A percentile compares a stretch with the other conserved stretches of the same genome.
phyloP scores from a whole-genome alignment of 2,888 invertebrate species.

The Lampropteryx suffumata region DNA sequence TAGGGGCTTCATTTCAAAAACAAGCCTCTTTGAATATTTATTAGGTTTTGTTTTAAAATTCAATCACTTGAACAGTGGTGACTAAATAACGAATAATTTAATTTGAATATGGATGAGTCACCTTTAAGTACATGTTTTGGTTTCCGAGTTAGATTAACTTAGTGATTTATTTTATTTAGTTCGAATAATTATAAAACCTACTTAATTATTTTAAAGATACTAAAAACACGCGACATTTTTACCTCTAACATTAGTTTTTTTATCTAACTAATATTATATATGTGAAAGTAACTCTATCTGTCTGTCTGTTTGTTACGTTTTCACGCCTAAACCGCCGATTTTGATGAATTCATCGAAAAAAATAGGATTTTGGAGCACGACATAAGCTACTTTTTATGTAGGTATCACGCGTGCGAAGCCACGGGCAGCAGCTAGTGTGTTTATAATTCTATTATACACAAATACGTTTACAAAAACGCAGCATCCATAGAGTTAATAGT shows the following conservation, averaged over 20 bases:
- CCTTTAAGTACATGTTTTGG: slow-evolving; percentile 18
- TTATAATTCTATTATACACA: neutral
- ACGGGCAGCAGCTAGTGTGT: too few species aligned
- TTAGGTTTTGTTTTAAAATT: slow-evolving; percentile 36
- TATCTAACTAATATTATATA: too few species aligned
- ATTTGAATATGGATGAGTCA: slow-evolving; percentile 34
- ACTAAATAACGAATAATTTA: slow-evolving; percentile 30
- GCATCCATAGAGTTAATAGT: slow-evolving; percentile 72
- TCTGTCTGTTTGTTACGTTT: too few species aligned
- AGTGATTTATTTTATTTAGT: slow-evolving; percentile 17
- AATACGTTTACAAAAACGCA: slow-evolving; percentile 42
- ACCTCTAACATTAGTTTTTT: too few species aligned
- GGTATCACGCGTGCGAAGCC: too few species aligned
- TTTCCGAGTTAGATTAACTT: slow-evolving; percentile 22
- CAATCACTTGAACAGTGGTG: slow-evolving; percentile 30
- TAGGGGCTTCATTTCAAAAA: slow-evolving; percentile 59
- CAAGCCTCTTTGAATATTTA: slow-evolving; percentile 56
- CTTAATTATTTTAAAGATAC: neutral
- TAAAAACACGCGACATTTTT: too few species aligned
- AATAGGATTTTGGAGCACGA: too few species aligned
- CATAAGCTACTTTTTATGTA: too few species aligned
- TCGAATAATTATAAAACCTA: slow-evolving; percentile 2
- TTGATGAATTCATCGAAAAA: too few species aligned
- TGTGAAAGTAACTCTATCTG: too few species aligned
- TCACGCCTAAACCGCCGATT: too few species aligned